Percentiles rank a stretch among this genome's conserved stretches.
phyloP scores from a whole-genome alignment of 2,888 invertebrate genomes.

The Papilio elwesi region DNA sequence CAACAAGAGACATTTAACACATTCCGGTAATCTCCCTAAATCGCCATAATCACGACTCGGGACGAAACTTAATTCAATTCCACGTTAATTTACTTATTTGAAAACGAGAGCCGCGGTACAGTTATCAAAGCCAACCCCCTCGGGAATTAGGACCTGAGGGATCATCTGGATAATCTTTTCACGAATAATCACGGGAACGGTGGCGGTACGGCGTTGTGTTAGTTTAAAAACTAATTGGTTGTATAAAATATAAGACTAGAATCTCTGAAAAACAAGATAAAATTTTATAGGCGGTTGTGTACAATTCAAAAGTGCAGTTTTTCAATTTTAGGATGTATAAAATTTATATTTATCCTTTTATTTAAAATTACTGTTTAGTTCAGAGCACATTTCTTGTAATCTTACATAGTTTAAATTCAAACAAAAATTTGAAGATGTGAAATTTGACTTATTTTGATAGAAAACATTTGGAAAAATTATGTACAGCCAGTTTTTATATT shows the following conservation, averaged over 20 bases:
- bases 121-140: conserved; percentile 60
- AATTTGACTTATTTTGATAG: too few relatives aligned
- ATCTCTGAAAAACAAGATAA: too few relatives aligned
- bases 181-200: conserved; percentile 59
- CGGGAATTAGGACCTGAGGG: conserved; percentile 60
- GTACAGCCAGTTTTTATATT: too few relatives aligned
- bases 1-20: conserved; percentile 76
- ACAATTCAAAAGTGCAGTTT: too few relatives aligned
- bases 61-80: conserved; percentile 79
- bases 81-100: conserved; percentile 80
- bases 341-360: too few relatives aligned
- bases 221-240: background rate
- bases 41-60: conserved; percentile 76
- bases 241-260: background rate
- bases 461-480: too few relatives aligned
- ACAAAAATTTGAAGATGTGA: too few relatives aligned
- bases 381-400: too few relatives aligned
- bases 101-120: conserved; percentile 69
- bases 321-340: too few relatives aligned
- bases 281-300: too few relatives aligned
- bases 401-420: too few relatives aligned
- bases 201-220: background rate
- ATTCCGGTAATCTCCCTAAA: conserved; percentile 80
- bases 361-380: too few relatives aligned
- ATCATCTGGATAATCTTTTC: conserved; percentile 73